A percentile compares a stretch with the other conserved stretches of the same genome.
Evolutionary conservation across 2,888 invertebrate genomes (phyloP).

Genomic region (Steinernema carpocapsae): DNA sequence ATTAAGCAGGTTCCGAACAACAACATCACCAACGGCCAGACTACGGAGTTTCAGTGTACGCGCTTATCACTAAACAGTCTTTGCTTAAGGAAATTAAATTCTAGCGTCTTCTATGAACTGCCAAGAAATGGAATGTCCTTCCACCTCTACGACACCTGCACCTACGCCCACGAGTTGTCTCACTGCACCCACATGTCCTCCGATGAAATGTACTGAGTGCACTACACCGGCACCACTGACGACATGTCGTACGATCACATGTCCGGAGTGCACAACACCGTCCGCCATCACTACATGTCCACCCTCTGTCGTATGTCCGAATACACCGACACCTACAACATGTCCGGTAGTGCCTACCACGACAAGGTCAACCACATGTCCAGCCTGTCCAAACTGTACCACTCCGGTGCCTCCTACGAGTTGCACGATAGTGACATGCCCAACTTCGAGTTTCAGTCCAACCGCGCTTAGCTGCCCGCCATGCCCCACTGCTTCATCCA

Average conservation of each 20-base stretch:
- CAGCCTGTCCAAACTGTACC: neutral
- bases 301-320: neutral
- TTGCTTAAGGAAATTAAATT: neutral
- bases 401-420: neutral
- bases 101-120: neutral
- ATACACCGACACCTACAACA: neutral
- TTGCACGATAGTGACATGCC: neutral
- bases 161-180: neutral
- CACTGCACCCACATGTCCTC: neutral
- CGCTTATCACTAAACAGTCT: neutral
- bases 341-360: neutral
- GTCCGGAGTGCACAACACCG: neutral
- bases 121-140: constrained; percentile 4
- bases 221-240: neutral
- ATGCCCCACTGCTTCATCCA: neutral
- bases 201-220: neutral
- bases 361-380: neutral
- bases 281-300: neutral
- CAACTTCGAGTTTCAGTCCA: neutral
- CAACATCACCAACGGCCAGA: neutral
- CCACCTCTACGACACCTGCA: neutral
- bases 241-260: neutral
- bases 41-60: neutral
- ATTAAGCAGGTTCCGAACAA: constrained; percentile 1
- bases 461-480: neutral